Conservation (phyloP, 2,797 vertebrate genomes). For the Acomys russatus region DNA sequence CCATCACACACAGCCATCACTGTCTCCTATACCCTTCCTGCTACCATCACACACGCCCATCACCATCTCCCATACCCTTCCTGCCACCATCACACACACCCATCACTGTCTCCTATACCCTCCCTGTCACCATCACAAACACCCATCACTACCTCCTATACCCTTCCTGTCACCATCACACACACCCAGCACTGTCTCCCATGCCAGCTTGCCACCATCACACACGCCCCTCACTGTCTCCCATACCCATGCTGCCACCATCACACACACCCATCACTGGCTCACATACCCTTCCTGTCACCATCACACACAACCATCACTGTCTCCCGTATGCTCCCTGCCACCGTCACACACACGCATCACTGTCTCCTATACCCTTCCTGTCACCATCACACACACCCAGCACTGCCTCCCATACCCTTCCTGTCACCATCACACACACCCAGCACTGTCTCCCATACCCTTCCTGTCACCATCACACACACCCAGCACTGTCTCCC, state of each 20-base stretch:
- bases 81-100: accelerated
- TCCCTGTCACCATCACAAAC: accelerated
- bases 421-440: accelerated
- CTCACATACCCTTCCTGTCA: accelerated
- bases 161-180: accelerated
- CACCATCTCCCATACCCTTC: neutral
- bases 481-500: neutral
- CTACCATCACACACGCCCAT: accelerated
- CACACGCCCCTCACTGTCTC: neutral
- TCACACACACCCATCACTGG: accelerated
- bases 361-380: neutral
- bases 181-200: neutral
- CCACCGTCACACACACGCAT: neutral
- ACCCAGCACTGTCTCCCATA: neutral
- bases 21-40: accelerated
- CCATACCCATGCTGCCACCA: accelerated
- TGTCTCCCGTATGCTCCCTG: accelerated
- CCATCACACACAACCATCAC: neutral
- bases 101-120: neutral
- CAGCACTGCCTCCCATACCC: no score
- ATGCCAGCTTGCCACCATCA: accelerated
- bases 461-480: accelerated
- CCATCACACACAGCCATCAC: neutral
- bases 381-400: accelerated
- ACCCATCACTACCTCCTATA: accelerated